Conservation (phyloP, 2,797 vertebrate species). For the Sandelia bainsii region DNA sequence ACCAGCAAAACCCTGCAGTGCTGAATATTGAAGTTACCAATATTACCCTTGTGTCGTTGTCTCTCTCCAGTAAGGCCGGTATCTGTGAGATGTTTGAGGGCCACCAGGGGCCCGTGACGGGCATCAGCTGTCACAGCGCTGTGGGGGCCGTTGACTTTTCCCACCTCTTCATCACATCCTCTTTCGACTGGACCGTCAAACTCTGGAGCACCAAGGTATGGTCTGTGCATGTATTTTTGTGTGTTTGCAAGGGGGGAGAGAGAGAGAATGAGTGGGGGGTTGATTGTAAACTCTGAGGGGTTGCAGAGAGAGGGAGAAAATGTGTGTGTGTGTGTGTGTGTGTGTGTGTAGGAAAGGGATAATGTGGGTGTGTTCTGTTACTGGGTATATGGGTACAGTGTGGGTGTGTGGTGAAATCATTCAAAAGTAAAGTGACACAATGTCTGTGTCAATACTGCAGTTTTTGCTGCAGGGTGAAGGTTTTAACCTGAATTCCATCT, state of each 20-base stretch:
- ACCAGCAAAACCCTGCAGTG: not conserved
- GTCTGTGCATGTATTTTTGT: conserved; percentile 9
- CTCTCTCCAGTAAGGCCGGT: conserved; percentile 92
- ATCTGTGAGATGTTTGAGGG: conserved; percentile 98
- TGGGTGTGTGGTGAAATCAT: conserved; percentile 10
- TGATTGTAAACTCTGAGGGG: conserved; percentile 61
- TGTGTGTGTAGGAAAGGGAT: not conserved
- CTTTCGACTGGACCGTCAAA: conserved; percentile 99
- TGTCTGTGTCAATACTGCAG: not conserved
- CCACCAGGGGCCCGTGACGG: conserved; percentile 96
- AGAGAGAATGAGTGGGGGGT: conserved; percentile 57
- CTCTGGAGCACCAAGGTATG: conserved; percentile 98
- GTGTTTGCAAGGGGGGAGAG: not conserved
- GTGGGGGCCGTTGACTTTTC: conserved; percentile 96
- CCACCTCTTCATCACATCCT: conserved; percentile 97
- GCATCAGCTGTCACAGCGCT: conserved; percentile 96
- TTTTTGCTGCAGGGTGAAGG: conserved; percentile 1
- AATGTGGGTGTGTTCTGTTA: not conserved
- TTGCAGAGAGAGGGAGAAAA: conserved; percentile 28
- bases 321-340: not conserved
- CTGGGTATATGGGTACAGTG: not conserved
- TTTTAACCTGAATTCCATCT: conserved; percentile 11
- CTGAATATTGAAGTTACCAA: not conserved
- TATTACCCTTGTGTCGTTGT: not conserved
- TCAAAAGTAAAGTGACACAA: conserved; percentile 1